These are phyloP conservation scores for Callipepla squamata DNA, from an alignment of 2,113 vertebrate genomes.

Conservation along the genomic window DNA sequence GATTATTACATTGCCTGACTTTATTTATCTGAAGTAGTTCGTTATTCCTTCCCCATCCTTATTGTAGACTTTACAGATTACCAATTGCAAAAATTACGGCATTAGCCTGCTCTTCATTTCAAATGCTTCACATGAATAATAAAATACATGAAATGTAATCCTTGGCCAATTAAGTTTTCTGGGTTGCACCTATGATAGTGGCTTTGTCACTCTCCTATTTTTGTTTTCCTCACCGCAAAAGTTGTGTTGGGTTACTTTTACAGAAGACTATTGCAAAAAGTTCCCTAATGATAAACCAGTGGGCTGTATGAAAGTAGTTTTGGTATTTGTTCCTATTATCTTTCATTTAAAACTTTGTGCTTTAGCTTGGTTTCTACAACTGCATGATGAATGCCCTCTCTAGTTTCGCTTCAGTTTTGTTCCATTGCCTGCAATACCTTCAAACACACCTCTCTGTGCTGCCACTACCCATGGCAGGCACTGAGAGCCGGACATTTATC, in stretches of 20 bases:
- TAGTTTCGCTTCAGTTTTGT: neutral
- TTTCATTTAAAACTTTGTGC: neutral
- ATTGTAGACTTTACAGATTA: neutral
- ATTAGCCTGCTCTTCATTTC: conserved; percentile 18
- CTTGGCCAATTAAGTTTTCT: neutral
- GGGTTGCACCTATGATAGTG: neutral
- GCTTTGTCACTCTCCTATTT: neutral
- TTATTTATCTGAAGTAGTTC: neutral
- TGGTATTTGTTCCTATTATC: neutral
- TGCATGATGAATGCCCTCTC: neutral
- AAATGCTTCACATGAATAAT: conserved; percentile 5
- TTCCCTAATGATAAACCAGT: accelerated
- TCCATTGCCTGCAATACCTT: neutral
- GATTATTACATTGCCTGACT: neutral
- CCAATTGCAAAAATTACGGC: neutral
- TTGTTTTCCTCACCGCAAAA: neutral
- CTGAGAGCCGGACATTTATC: neutral
- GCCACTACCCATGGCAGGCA: neutral
- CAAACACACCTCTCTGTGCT: neutral
- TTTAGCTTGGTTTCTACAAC: neutral
- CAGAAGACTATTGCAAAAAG: neutral
- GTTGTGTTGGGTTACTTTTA: neutral
- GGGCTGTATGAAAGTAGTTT: neutral
- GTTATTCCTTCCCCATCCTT: neutral
- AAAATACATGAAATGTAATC: neutral